Conservation (phyloP, 2,797 vertebrate genomes). For the Coregonus sp. region DNA sequence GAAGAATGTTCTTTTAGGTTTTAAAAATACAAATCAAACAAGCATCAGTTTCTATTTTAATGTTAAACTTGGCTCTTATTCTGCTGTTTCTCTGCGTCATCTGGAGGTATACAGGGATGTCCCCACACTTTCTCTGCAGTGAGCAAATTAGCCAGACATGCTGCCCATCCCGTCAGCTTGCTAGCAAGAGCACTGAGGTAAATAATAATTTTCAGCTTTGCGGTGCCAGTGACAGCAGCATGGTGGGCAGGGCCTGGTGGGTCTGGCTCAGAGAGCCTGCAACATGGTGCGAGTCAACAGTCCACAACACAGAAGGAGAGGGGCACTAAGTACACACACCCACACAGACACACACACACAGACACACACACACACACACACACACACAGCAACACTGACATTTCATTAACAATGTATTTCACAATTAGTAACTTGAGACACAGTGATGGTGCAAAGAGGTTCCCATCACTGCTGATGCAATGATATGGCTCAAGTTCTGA, state of each 20-base stretch:
- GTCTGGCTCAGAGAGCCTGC: conserved; percentile 49
- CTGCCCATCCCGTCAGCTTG: conserved; percentile 67
- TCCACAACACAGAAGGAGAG: conserved; percentile 19
- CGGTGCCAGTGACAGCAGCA: conserved; percentile 53
- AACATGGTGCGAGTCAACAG: conserved; percentile 37
- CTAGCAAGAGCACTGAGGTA: conserved; percentile 70
- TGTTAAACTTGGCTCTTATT: neutral
- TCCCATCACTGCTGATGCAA: neutral
- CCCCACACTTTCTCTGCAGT: conserved; percentile 29
- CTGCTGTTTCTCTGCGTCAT: neutral
- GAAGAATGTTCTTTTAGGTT: too few relatives aligned
- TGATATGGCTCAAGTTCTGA: neutral
- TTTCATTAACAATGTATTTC: neutral
- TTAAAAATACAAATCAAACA: neutral
- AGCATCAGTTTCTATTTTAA: neutral
- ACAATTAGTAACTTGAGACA: neutral
- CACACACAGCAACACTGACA: neutral
- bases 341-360: neutral
- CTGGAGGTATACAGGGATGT: conserved; percentile 25
- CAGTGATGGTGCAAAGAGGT: too few relatives aligned
- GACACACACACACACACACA: neutral
- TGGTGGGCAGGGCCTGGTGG: conserved; percentile 57
- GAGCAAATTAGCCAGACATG: conserved; percentile 57
- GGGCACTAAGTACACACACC: neutral
- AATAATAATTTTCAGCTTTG: conserved; percentile 69